Base-by-base conservation (phyloP, 2,888 invertebrate species). In the Lasioglossum leucozonium region DNA sequence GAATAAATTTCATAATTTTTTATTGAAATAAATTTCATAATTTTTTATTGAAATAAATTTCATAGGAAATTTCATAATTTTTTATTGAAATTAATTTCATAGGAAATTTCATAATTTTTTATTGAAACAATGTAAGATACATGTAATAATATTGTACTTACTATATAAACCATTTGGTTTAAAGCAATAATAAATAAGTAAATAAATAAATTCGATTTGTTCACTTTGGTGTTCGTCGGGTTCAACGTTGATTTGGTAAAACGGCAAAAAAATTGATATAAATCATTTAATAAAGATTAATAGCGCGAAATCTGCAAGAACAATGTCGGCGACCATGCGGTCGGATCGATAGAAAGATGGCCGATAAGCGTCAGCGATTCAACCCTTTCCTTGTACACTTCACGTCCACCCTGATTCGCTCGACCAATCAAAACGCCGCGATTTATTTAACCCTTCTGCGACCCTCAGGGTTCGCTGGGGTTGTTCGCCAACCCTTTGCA, bases 391-490 rank as follows among this genome's bases (percentile, higher is more conserved):
- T 62, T 8, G 67, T 82, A 85, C 85, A 89, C 86, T 86, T 87
- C 85, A n/a, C 71, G 89, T 89, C 89, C 89, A 89, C 90, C 93
- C 91, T 81, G 71, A 42, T 30, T 42, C 47, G 79, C 16, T 80
- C 86, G 88, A 85, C 94, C 93, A 94, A 94, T 93, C 90, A 91
- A 88, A 90, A 79, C 88, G 82, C 88, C 86, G 84, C 91, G 92
- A 93, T 94, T 93, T 91, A 91, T 91, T 93, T 91, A 94, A 94
- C 93, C 93, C 93, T 93, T 92, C 92, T 88, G 82, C 72, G 82
- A 77, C 77, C 79, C 55, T 71, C 47, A 73, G 72, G 22, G 51
- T 51, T 51, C 51, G 51, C 10, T 51, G 22, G 51, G 22, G 51
- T 51, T 51, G 51, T 65, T 47, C 71, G 40, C 88, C 88, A 87